Evolutionary conservation across 2,888 invertebrate genomes (phyloP).

Genomic region (Cremastinae sp.): DNA sequence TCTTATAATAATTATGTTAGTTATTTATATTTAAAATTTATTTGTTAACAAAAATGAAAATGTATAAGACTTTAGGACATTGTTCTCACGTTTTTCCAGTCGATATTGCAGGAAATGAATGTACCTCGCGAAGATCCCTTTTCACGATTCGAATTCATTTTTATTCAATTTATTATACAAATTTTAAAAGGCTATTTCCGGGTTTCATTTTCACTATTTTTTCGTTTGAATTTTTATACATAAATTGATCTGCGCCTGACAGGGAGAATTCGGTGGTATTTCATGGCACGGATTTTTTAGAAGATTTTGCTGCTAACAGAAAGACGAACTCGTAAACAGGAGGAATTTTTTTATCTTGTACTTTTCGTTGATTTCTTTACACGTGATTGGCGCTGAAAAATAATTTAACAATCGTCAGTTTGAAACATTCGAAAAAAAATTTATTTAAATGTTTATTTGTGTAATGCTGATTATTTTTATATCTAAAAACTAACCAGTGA

Average conservation of each 20-base stretch:
- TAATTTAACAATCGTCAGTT: neutral
- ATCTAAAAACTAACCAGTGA: slow-evolving; percentile 74
- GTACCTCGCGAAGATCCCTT: no score
- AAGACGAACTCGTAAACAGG: slow-evolving; percentile 18
- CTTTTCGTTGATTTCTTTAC: slow-evolving; percentile 56
- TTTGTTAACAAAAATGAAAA: no score
- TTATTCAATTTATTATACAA: neutral
- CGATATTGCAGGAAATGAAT: no score
- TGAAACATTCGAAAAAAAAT: neutral
- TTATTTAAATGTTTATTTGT: slow-evolving; percentile 8
- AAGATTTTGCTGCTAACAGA: slow-evolving; percentile 3
- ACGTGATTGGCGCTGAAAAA: slow-evolving; percentile 70
- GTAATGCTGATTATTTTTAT: neutral
- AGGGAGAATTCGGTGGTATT: slow-evolving; percentile 28
- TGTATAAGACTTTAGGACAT: no score
- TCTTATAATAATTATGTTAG: no score
- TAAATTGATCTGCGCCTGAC: neutral
- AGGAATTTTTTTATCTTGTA: slow-evolving; percentile 22
- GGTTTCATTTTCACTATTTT: neutral
- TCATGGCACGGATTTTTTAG: slow-evolving; percentile 36
- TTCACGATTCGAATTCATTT: slow-evolving; percentile 9
- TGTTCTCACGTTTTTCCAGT: no score
- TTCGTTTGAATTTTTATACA: neutral
- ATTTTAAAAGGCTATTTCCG: no score
- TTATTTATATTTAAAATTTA: no score